Conservation (phyloP, 2,888 invertebrate species). For the Stenotaenia linearis region DNA sequence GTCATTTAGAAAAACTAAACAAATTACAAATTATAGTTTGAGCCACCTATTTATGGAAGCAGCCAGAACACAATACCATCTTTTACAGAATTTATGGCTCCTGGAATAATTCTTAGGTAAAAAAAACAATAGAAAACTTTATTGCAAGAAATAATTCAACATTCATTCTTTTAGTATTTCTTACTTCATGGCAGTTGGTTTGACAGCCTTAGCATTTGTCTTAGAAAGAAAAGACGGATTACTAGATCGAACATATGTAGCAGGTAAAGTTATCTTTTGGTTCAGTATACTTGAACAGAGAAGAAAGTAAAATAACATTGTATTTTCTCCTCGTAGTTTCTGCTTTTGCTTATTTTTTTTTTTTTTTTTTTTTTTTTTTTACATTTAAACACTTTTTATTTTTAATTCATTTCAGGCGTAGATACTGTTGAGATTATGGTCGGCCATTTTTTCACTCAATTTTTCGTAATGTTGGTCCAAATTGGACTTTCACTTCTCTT, state of each 20-base stretch:
- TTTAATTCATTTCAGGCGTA: not conserved
- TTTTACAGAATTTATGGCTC: conserved; percentile 93
- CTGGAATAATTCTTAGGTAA: conserved; percentile 60
- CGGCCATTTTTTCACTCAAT: conserved; percentile 88
- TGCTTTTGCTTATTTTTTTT: not conserved
- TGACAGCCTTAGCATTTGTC: conserved; percentile 85
- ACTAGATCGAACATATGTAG: conserved; percentile 86
- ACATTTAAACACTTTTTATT: not conserved
- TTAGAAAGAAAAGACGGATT: conserved; percentile 87
- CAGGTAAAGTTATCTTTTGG: conserved; percentile 58
- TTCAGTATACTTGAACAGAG: no score
- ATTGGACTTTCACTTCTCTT: conserved; percentile 83
- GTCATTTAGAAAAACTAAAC: not conserved
- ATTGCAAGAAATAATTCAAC: no score
- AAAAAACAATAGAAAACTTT: no score
- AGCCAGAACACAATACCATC: conserved; percentile 57
- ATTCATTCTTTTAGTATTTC: conserved; percentile 30
- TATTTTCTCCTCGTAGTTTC: not conserved
- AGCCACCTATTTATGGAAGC: conserved; percentile 36
- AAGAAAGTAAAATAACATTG: no score
- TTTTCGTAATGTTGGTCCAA: conserved; percentile 91
- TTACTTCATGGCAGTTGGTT: conserved; percentile 81
- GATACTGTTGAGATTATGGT: conserved; percentile 16
- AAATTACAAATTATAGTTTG: conserved; percentile 31
- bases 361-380: not conserved